phyloP scores from a whole-genome alignment of 2,113 vertebrate species.

The Callospermophilus lateralis region DNA sequence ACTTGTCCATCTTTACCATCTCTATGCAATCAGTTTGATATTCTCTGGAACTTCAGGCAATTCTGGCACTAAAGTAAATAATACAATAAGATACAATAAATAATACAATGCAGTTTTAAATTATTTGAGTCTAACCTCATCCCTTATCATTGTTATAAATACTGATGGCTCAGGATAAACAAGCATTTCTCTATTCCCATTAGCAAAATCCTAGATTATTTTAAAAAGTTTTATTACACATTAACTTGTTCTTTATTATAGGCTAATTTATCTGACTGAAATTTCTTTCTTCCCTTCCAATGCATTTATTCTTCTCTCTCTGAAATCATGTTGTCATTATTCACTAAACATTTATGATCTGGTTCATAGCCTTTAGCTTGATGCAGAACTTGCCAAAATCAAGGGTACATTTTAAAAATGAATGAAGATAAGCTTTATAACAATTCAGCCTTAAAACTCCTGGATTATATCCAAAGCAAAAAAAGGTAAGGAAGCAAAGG shows the following conservation, averaged over 20 bases:
- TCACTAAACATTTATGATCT: neutral
- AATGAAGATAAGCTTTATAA: neutral
- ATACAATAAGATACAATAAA: neutral
- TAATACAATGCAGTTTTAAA: neutral
- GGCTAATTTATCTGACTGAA: neutral
- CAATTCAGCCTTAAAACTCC: neutral
- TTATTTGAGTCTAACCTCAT: neutral
- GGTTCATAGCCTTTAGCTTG: neutral
- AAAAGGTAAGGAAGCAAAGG: neutral
- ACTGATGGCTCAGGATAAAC: neutral
- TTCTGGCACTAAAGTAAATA: neutral
- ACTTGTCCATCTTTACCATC: neutral
- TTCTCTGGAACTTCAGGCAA: neutral
- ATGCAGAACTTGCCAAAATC: neutral
- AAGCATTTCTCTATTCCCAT: neutral
- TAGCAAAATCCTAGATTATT: neutral
- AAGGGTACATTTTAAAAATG: neutral
- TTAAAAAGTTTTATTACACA: neutral
- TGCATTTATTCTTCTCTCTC: neutral
- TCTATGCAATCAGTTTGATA: neutral
- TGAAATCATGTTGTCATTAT: neutral
- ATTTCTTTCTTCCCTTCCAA: neutral
- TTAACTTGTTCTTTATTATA: neutral
- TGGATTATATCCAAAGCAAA: neutral
- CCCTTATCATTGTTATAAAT: neutral